phyloP scores from a whole-genome alignment of 1,140 invertebrate genomes.

The Andricus grossulariae region DNA sequence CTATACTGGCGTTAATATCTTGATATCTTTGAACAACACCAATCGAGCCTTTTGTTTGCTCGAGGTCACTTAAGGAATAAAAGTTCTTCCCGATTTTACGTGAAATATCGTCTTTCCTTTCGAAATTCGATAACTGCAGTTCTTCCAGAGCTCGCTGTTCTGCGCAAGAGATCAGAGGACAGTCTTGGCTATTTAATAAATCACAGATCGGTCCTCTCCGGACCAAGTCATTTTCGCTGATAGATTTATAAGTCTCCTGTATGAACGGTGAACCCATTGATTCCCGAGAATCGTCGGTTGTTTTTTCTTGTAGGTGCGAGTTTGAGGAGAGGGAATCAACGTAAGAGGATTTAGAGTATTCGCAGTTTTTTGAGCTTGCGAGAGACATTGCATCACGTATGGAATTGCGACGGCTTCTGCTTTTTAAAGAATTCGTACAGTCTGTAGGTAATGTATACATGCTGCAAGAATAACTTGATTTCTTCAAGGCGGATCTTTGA shows the following conservation, averaged over 20 bases:
- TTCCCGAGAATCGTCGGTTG: slow-evolving; percentile 48
- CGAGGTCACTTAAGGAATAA: slow-evolving; percentile 59
- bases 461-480: slow-evolving; percentile 63
- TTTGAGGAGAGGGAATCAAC: slow-evolving; percentile 55
- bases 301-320: slow-evolving; percentile 53
- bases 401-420: slow-evolving; percentile 63
- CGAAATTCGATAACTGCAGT: slow-evolving; percentile 45
- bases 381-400: slow-evolving; percentile 64
- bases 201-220: slow-evolving; percentile 35
- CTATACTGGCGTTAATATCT: slow-evolving; percentile 48
- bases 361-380: slow-evolving; percentile 60
- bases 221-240: slow-evolving; percentile 28
- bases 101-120: slow-evolving; percentile 39
- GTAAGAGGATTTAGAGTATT: slow-evolving; percentile 59
- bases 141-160: slow-evolving; percentile 40
- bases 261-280: slow-evolving; percentile 45
- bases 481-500: slow-evolving; percentile 37
- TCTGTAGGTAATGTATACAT: slow-evolving; percentile 64
- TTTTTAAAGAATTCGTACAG: slow-evolving; percentile 51
- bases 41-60: slow-evolving; percentile 50
- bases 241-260: slow-evolving; percentile 43
- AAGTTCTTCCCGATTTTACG: slow-evolving; percentile 53
- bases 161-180: slow-evolving; percentile 11
- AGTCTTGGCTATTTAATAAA: slow-evolving; percentile 45
- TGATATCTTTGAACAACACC: slow-evolving; percentile 45